Percentiles rank a stretch among this genome's conserved stretches.
Conservation (phyloP, 1,140 invertebrate species). For the Panagrolaimus sp. region DNA sequence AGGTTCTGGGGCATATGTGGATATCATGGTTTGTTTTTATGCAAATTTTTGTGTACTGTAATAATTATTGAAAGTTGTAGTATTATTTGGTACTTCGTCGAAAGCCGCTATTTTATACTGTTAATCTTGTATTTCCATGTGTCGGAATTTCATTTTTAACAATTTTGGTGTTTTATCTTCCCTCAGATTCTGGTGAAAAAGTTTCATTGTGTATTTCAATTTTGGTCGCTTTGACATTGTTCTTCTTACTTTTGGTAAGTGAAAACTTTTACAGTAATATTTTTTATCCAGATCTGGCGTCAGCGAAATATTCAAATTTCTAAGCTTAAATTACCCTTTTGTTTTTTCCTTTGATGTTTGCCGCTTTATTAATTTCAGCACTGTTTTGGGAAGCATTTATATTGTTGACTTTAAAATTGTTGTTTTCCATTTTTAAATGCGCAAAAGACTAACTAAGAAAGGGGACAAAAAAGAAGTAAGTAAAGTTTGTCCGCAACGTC, state of each 20-base stretch:
- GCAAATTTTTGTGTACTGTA: no score
- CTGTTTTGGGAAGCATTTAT: no score
- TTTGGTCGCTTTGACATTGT: slow-evolving; percentile 96
- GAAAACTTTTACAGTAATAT: not conserved
- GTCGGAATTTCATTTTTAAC: slow-evolving; percentile 90
- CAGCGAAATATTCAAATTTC: no score
- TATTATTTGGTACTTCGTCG: slow-evolving; percentile 68
- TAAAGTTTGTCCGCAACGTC: no score
- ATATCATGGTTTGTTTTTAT: slow-evolving; percentile 73
- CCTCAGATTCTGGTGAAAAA: slow-evolving; percentile 95
- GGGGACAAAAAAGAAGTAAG: no score
- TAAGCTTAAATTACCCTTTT: no score
- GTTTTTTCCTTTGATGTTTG: no score
- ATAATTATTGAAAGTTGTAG: slow-evolving; percentile 34
- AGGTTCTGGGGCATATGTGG: slow-evolving; percentile 73
- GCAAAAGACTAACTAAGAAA: no score
- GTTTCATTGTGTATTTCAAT: slow-evolving; percentile 97
- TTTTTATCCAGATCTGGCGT: no score
- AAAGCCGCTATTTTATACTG: slow-evolving; percentile 90
- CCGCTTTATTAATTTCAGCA: no score
- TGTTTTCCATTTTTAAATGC: no score
- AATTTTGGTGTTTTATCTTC: slow-evolving; percentile 93
- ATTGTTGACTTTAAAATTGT: not conserved
- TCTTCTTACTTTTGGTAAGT: slow-evolving; percentile 83
- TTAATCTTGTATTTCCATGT: slow-evolving; percentile 91